A percentile compares a stretch with the other conserved stretches of the same genome.
Evolutionary conservation across 2,113 vertebrate genomes (phyloP).

Genomic region (Sakesphorus luctuosus): DNA sequence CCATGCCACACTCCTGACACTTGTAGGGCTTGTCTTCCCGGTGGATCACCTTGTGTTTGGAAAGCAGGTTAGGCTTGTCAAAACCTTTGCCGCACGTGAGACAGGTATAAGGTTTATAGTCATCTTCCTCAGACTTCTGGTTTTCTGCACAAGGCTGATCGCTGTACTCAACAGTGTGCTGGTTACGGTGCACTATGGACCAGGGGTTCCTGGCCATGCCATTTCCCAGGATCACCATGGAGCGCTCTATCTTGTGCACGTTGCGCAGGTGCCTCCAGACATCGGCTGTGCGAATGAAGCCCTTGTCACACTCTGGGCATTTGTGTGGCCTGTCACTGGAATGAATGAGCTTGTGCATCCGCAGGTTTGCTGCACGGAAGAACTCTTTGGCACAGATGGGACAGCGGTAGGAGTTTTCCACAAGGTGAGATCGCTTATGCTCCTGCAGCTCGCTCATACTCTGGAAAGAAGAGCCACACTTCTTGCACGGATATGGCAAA

Average conservation of each 20-base stretch:
- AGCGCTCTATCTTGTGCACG: slow-evolving; percentile 41
- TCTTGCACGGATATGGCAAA: background rate
- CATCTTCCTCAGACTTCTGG: background rate
- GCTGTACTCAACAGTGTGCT: fast-evolving
- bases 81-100: slow-evolving; percentile 11
- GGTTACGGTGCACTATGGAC: background rate
- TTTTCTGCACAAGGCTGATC: background rate
- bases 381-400: slow-evolving; percentile 50
- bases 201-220: slow-evolving; percentile 40
- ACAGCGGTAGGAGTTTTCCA: background rate
- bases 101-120: slow-evolving; percentile 10
- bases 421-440: background rate
- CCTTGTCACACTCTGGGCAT: slow-evolving; percentile 55
- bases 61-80: slow-evolving; percentile 51
- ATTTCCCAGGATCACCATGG: slow-evolving; percentile 30
- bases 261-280: slow-evolving; percentile 61
- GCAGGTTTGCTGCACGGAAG: slow-evolving; percentile 25
- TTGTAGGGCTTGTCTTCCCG: slow-evolving; percentile 54
- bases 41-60: slow-evolving; percentile 65
- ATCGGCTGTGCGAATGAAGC: slow-evolving; percentile 54
- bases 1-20: slow-evolving; percentile 62
- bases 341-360: slow-evolving; percentile 63
- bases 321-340: slow-evolving; percentile 43
- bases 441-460: background rate
- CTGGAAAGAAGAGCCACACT: background rate